Evolutionary conservation across 2,797 vertebrate species (phyloP), one percentile per base, ranked within the genome.

Genomic region (Sarcoramphus papa): DNA sequence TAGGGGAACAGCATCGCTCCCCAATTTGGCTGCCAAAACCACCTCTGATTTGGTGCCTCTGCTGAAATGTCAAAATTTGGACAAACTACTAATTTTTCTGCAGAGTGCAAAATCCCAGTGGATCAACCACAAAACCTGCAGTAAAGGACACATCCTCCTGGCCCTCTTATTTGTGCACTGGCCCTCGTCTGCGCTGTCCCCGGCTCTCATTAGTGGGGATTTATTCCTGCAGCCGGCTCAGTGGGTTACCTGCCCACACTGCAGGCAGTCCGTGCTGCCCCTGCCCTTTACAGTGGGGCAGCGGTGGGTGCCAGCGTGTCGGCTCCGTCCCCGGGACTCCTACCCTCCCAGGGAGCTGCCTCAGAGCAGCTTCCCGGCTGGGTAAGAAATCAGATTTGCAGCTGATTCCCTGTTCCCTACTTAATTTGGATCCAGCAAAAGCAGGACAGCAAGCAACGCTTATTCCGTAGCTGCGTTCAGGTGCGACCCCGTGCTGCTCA

Each of bases 391-490:
- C 72, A n/a, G 5, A 20, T 45, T 47, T 22, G 8, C 43, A 27
- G 30, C 30, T 5, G 10, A 10, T 3, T 48, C 78, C 40, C 57
- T 14, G 3, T 16, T 67, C 41, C 64, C 13, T 31, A 0, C 31
- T 64, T 8, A 11, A 51, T 30, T 8, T 54, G 68, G 37, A 33
- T 12, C 47, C 40, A 43, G 82, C 33, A 59, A 27, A 91, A 73
- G 50, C 59, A 17, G 62, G 57, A 25, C 15, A 22, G 35, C 1
- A 2, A 78, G 43, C 23, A 17, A 2, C 4, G 0, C 30, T 18
- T 2, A 1, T 3, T 16, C n/a, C 6, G 33, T 0, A 3, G 31
- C 70, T 3, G 17, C 0, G 0, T 45, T 30, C 8, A 4, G 33
- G 15, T 37, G 69, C 2, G 22, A 37, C 30, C 30, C 30, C 2